Evolutionary conservation across 1,140 invertebrate species (phyloP), one percentile per base, ranked within the genome.

Genomic region (Listronotus oregonensis): DNA sequence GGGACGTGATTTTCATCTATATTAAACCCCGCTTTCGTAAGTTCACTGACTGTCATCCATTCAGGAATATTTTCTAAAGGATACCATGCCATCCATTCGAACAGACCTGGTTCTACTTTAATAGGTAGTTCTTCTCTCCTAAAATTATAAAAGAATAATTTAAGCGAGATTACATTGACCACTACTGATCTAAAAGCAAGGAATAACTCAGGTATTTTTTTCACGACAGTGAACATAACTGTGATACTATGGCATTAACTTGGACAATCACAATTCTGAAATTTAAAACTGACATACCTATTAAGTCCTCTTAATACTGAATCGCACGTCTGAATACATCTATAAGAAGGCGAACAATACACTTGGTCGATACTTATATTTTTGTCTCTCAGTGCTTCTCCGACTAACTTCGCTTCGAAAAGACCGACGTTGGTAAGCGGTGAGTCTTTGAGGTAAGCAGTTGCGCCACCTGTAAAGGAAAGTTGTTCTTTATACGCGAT

Each of bases 41-140:
- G 79, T 75, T 96, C 94, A 6, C 86, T 81, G 1, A 81, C 78
- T 15, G 85, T 88, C 85, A 96, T 88, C 86, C 91, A 97, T 15
- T 85, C 83, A 11, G 93, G 93, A 71, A 93, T 79, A 0, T 85
- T 85, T 55, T 89, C 87, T 4, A 87, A 83, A 4, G 87, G 84
- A 79, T 96, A 94, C 94, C 95, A 97, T n/a, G 87, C 86, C 60
- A 94, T 82, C 90, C 91, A 97, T 78, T 97, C 96, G 79, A 96
- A 97, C 14, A 97, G 77, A 0, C 90, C 93, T 0, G 94, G 93
- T 75, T 97, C 95, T 18, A 79, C 51, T 51, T 67, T 70, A 11
- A 79, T 79, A 40, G 70, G 69, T n/a, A 78, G 34, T 1, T 72
- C 59, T 18, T 77, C 64, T 21, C 63, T 65, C 44, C 68, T 46